Evolutionary conservation across 2,888 invertebrate genomes (phyloP).

Genomic region (Euzetes globulus): DNA sequence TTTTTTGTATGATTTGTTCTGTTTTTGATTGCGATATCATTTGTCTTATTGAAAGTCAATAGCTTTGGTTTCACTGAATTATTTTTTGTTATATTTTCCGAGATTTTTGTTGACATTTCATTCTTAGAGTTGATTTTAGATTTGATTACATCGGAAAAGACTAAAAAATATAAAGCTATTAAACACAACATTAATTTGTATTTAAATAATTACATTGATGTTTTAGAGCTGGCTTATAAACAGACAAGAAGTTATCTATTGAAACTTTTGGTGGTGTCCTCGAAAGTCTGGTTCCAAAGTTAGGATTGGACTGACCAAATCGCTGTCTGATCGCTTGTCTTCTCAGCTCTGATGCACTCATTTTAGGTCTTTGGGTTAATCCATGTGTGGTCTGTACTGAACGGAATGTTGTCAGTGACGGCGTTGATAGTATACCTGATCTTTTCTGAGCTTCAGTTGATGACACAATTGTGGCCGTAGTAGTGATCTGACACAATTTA

Average conservation of each 20-base stretch:
- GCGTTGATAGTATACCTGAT: background rate
- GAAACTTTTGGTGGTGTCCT: conserved; percentile 4
- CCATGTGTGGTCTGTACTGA: background rate
- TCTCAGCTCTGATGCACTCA: background rate
- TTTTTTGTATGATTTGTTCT: background rate
- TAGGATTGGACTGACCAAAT: background rate
- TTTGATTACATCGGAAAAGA: no score
- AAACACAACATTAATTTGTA: background rate
- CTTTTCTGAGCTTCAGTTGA: no score
- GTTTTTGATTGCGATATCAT: background rate
- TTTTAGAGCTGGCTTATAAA: background rate
- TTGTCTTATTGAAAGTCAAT: background rate
- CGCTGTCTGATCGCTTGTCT: background rate
- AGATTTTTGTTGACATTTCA: background rate
- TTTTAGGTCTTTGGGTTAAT: background rate
- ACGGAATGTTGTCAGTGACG: background rate
- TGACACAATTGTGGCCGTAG: background rate
- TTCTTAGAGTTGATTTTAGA: background rate
- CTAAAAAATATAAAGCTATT: no score
- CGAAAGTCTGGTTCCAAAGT: background rate
- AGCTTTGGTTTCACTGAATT: background rate
- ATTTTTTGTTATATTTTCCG: background rate
- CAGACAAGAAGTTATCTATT: conserved; percentile 2
- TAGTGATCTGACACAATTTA: background rate
- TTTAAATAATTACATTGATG: background rate